phyloP scores from a whole-genome alignment of 2,797 vertebrate species.

The Hoplostethus atlanticus region DNA sequence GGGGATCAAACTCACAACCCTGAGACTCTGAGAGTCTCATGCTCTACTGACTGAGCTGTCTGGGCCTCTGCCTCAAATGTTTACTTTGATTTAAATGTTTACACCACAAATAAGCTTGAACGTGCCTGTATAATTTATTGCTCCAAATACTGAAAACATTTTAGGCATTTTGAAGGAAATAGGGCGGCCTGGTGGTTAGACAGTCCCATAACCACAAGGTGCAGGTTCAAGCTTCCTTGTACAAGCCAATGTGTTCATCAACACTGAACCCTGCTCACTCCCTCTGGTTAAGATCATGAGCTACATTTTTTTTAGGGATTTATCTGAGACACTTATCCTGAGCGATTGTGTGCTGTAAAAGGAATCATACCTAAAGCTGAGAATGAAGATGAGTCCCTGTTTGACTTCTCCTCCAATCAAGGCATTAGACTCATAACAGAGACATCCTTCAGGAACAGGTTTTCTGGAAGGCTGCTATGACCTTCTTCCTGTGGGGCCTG shows the following conservation, averaged over 20 bases:
- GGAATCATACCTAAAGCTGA: background rate
- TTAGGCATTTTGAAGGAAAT: background rate
- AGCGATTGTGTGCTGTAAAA: background rate
- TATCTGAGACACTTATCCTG: background rate
- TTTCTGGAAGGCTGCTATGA: conserved; percentile 58
- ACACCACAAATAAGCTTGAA: background rate
- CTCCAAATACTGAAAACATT: background rate
- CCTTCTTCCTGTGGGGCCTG: conserved; percentile 76
- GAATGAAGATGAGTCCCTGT: background rate
- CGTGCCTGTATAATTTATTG: background rate
- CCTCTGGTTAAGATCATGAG: no score
- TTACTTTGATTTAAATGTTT: no score
- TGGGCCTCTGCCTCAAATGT: no score
- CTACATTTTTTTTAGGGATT: background rate
- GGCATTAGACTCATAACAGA: background rate
- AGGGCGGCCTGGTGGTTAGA: no score
- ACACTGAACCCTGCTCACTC: no score
- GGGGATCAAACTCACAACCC: no score
- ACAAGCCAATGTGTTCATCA: no score
- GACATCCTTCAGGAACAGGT: conserved; percentile 26
- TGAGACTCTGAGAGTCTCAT: no score
- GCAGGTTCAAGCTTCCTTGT: no score
- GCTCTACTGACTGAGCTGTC: no score
- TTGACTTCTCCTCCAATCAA: conserved; percentile 10
- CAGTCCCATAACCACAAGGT: no score